phyloP scores from a whole-genome alignment of 2,888 invertebrate species.

The Metalampra italica region DNA sequence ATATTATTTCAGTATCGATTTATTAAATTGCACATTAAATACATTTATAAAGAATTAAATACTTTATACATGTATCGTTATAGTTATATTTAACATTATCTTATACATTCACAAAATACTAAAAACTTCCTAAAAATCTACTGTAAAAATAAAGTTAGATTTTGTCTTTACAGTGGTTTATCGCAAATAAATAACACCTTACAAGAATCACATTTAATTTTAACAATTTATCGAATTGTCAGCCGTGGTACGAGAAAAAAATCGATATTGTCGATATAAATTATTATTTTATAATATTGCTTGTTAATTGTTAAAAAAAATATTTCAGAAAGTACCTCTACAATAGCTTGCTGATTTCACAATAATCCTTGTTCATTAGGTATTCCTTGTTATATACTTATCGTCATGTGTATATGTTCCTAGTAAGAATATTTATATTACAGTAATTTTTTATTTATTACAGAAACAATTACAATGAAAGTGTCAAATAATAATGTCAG shows the following conservation, averaged over 20 bases:
- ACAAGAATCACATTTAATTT: background rate
- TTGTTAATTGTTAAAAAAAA: no score
- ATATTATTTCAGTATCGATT: conserved; percentile 18
- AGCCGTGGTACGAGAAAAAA: no score
- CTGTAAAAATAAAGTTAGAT: background rate
- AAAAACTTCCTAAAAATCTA: background rate
- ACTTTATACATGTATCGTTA: background rate
- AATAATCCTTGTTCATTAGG: no score
- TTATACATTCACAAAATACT: conserved; percentile 8
- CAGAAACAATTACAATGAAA: background rate
- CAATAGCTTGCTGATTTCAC: no score
- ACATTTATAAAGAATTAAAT: conserved; percentile 15
- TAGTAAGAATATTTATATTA: no score
- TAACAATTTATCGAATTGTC: background rate
- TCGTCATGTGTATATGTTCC: no score
- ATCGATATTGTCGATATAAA: no score
- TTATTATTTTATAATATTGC: no score
- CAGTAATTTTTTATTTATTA: background rate
- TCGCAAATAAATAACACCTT: background rate
- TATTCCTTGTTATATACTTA: no score
- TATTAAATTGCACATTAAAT: conserved; percentile 32
- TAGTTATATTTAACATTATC: conserved; percentile 2
- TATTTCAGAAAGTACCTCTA: no score
- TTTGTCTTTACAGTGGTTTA: conserved; percentile 1
- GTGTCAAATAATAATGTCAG: background rate